These are phyloP conservation scores for Cinclus mexicanus DNA, from an alignment of 2,113 vertebrate genomes.

Conservation along the genomic window DNA sequence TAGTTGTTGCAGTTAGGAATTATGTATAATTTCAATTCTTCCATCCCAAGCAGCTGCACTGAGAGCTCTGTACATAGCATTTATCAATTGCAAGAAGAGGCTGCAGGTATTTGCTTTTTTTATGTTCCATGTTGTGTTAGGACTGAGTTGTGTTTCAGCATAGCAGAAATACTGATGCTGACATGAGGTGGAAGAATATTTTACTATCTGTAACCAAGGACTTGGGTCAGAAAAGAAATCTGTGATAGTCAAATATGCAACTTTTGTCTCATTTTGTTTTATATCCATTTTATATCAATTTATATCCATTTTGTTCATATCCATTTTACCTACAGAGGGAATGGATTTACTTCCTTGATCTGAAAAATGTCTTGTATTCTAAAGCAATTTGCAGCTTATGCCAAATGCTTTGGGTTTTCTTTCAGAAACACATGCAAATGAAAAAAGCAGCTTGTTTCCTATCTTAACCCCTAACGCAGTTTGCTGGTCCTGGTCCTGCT, in stretches of 20 bases:
- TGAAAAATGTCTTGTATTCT: neutral
- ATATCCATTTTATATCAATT: neutral
- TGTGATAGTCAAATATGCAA: neutral
- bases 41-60: neutral
- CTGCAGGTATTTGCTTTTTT: neutral
- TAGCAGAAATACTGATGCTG: neutral
- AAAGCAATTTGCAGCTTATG: neutral
- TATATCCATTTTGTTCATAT: neutral
- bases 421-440: neutral
- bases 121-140: neutral
- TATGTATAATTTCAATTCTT: neutral
- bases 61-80: neutral
- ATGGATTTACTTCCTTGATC: neutral
- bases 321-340: neutral
- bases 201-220: neutral
- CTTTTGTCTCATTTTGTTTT: neutral
- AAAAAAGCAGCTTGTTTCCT: neutral
- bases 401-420: neutral
- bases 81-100: neutral
- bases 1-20: neutral
- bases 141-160: neutral
- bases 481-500: neutral
- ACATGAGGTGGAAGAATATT: neutral
- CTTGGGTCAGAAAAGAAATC: neutral
- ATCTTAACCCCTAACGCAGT: neutral